phyloP scores from a whole-genome alignment of 2,113 vertebrate genomes.

The Bos taurus region ARS-UCD2.0 NC_037329.1:36264001-36264500 shows the following conservation, averaged over 20 bases:
- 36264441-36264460: background rate
- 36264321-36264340: background rate
- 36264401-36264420: background rate
- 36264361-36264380: background rate
- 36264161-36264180: background rate
- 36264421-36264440: background rate
- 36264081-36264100: background rate
- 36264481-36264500: background rate
- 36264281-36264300: background rate
- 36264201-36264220: background rate
- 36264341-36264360: background rate
- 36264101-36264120: background rate
- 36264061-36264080: background rate
- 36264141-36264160: background rate
- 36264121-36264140: background rate
- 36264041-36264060: background rate
- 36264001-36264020: background rate
- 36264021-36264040: background rate
- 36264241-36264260: background rate
- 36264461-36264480: background rate
- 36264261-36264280: background rate
- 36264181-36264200: background rate
- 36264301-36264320: slow-evolving; percentile 13
- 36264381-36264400: background rate
- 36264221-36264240: background rate